Evolutionary conservation across 2,888 invertebrate species (phyloP).

Genomic region (Melieria crassipennis): DNA sequence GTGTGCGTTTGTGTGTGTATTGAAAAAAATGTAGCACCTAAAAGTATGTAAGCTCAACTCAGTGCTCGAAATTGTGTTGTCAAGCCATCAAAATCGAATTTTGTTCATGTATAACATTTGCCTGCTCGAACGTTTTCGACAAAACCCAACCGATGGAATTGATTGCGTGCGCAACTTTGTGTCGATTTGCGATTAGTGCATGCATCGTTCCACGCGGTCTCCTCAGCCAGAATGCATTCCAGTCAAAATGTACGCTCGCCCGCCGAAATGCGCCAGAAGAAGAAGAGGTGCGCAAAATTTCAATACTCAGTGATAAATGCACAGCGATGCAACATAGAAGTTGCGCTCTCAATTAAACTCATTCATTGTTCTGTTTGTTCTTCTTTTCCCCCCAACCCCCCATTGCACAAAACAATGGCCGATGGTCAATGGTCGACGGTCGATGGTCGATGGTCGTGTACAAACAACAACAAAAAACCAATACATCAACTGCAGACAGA

Average conservation of each 20-base stretch:
- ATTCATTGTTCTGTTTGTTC: slow-evolving; percentile 10
- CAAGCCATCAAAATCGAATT: no score
- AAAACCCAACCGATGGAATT: no score
- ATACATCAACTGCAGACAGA: slow-evolving; percentile 49
- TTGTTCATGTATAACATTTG: no score
- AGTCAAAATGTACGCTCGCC: slow-evolving; percentile 59
- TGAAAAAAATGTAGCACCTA: slow-evolving; percentile 19
- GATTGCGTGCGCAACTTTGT: not conserved
- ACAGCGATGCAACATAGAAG: not conserved
- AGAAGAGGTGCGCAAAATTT: slow-evolving; percentile 57
- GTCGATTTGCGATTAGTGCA: slow-evolving; percentile 12
- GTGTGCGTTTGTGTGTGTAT: not conserved
- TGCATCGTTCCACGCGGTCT: slow-evolving; percentile 7
- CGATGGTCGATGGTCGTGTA: no score
- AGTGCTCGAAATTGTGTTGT: no score
- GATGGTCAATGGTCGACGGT: no score
- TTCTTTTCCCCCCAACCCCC: not conserved
- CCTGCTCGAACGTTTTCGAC: no score
- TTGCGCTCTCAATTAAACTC: not conserved
- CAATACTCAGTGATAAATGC: not conserved
- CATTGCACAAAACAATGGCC: not conserved
- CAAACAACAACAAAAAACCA: not conserved
- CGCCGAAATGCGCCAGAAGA: slow-evolving; percentile 62
- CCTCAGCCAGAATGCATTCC: slow-evolving; percentile 50
- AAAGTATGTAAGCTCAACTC: slow-evolving; percentile 19